Evolutionary conservation across 2,888 invertebrate species (phyloP), one percentile per base, ranked within the genome.

Genomic region (Trilocha varians): DNA sequence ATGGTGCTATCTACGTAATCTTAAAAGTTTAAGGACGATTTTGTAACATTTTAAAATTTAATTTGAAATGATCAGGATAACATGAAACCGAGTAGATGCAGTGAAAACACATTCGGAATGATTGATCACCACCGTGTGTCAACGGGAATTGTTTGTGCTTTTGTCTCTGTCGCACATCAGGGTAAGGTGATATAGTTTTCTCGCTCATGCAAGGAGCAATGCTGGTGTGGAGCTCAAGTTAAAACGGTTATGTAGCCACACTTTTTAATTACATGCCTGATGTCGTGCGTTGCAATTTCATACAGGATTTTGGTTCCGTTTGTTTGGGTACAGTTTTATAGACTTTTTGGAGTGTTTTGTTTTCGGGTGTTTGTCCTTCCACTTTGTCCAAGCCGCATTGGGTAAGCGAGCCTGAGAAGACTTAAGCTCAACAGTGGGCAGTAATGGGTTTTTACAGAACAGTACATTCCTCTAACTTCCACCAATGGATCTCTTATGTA

Each of bases 231-330:
- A 45, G 69, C 37, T 63, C 70, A 36, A 35, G 35, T 32, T 49
- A 47, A 9, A 36, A 46, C 63, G 65, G 74, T 39, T 38, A 63
- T 62, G 65, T 57, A 75, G 72, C 70, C 66, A 69, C 69, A 76
- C 66, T 75, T 79, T 80, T 78, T 79, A 82, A 80, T 79, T 76
- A 77, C 78, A 78, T 77, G 73, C 75, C 78, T 78, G 74, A 77
- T 69, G 58, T 67, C 61, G 59, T 50, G 50, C 65, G 65, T 67
- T 71, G 72, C 70, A 74, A 67, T 71, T 72, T 68, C 64, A 67
- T 71, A 77, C 74, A 69, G 69, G 70, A 75, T 77, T 77, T 70
- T 55, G 66, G 63, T 62, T 57, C 62, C 64, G 64, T 67, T 59
- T 55, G 49, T 46, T 62, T 60, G 57, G 53, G 33, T 45, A 17